These are phyloP conservation scores for Frankliniella intonsa DNA, from an alignment of 2,888 invertebrate species.

Conservation along the genomic window DNA sequence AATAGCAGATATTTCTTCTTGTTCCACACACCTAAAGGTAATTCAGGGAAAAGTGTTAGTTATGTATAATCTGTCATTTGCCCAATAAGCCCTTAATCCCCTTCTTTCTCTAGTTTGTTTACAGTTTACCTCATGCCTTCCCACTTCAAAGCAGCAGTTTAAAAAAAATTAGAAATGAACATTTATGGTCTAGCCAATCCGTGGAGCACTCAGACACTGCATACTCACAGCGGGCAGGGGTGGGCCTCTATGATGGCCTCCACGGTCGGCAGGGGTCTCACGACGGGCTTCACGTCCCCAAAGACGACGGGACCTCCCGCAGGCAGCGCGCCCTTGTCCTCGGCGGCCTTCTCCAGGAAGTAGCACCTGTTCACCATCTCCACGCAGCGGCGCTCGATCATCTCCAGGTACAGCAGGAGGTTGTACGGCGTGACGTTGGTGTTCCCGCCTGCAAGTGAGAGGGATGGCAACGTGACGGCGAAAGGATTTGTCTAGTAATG, in stretches of 20 bases:
- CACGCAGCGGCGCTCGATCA: constrained; percentile 60
- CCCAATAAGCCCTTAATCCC: not conserved
- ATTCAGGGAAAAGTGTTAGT: not conserved
- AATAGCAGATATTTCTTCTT: not conserved
- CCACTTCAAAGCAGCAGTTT: not conserved
- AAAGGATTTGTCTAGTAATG: no score
- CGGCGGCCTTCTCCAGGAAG: not conserved
- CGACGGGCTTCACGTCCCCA: constrained; percentile 2
- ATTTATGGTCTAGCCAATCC: not conserved
- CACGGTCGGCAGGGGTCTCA: not conserved
- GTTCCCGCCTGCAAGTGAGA: constrained; percentile 54
- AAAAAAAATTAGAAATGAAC: not conserved
- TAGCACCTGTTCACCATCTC: constrained; percentile 8
- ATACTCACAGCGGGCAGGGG: not conserved
- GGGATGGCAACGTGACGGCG: constrained; percentile 29
- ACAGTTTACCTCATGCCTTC: not conserved
- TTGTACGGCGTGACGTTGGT: constrained; percentile 70
- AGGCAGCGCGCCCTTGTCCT: not conserved
- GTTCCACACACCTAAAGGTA: not conserved
- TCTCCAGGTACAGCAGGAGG: constrained; percentile 73
- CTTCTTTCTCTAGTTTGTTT: not conserved
- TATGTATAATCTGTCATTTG: not conserved
- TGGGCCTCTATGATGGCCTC: not conserved
- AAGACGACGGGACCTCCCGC: not conserved
- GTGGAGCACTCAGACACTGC: not conserved